A percentile compares a stretch with the other conserved stretches of the same genome.
phyloP scores from a whole-genome alignment of 2,797 vertebrate species.

The Micromesistius poutassou region DNA sequence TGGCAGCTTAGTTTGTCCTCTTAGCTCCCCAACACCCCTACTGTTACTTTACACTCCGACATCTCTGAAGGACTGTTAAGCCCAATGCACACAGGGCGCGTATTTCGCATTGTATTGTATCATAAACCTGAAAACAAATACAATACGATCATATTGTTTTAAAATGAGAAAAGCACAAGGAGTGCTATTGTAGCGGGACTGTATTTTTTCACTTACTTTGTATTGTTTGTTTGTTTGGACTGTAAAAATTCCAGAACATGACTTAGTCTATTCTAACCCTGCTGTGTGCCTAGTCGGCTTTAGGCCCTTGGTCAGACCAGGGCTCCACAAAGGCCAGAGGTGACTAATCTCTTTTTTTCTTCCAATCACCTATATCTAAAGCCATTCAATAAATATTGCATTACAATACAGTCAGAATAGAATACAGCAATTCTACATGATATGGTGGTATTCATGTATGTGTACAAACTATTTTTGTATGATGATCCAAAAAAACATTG shows the following conservation, averaged over 20 bases:
- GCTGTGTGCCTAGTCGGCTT: not conserved
- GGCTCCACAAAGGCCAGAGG: not conserved
- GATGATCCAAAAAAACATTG: not conserved
- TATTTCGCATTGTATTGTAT: too few relatives aligned
- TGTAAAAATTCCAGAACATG: not conserved
- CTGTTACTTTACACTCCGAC: not conserved
- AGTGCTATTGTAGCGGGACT: too few relatives aligned
- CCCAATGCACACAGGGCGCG: not conserved
- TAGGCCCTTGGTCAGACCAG: not conserved
- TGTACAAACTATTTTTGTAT: not conserved
- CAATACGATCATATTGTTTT: not conserved
- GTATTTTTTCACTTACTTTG: too few relatives aligned
- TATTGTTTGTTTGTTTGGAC: not conserved
- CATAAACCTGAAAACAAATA: not conserved
- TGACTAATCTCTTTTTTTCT: not conserved
- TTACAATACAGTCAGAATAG: not conserved
- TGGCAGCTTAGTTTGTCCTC: slow-evolving; percentile 42
- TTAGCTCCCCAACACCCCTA: slow-evolving; percentile 20
- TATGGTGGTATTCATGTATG: not conserved
- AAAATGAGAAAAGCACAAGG: not conserved
- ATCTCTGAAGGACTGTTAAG: not conserved
- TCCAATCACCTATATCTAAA: not conserved
- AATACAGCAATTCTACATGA: not conserved
- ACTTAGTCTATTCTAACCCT: not conserved
- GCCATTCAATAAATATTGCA: not conserved